A percentile compares a stretch with the other conserved stretches of the same genome.
Evolutionary conservation across 2,113 vertebrate genomes (phyloP).

Genomic region (Glaucidium brasilianum): DNA sequence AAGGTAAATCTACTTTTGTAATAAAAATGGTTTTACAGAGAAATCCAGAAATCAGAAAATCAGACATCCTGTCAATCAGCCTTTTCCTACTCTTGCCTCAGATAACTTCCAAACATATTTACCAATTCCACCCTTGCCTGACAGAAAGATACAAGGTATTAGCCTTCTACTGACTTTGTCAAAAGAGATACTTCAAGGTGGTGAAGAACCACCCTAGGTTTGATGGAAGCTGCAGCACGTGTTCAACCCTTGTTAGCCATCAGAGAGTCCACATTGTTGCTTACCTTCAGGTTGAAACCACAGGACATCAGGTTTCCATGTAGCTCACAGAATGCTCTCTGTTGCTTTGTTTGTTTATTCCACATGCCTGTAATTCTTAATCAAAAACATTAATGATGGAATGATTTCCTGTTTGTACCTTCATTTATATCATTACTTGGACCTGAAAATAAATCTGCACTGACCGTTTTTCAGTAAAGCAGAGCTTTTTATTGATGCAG

Average conservation of each 20-base stretch:
- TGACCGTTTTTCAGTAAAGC: not conserved
- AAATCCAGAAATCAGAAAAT: not conserved
- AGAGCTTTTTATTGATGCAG: not conserved
- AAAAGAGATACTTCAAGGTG: not conserved
- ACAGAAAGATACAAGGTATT: not conserved
- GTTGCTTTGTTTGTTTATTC: not conserved
- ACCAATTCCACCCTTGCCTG: not conserved
- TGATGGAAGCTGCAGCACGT: not conserved
- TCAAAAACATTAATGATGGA: not conserved
- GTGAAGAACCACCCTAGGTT: not conserved
- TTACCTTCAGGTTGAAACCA: not conserved
- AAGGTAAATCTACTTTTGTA: not conserved
- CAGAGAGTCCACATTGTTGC: not conserved
- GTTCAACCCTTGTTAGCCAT: not conserved
- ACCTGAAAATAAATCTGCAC: not conserved
- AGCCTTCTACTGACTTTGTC: not conserved
- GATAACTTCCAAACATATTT: not conserved
- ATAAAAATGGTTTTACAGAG: not conserved
- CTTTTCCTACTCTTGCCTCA: not conserved
- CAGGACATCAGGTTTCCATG: not conserved
- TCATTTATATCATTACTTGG: not conserved
- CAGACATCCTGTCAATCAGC: not conserved
- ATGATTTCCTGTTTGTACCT: not conserved
- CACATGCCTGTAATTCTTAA: not conserved
- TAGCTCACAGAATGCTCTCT: not conserved